phyloP scores from a whole-genome alignment of 1,140 invertebrate genomes.

The Meteorus sp. region DNA sequence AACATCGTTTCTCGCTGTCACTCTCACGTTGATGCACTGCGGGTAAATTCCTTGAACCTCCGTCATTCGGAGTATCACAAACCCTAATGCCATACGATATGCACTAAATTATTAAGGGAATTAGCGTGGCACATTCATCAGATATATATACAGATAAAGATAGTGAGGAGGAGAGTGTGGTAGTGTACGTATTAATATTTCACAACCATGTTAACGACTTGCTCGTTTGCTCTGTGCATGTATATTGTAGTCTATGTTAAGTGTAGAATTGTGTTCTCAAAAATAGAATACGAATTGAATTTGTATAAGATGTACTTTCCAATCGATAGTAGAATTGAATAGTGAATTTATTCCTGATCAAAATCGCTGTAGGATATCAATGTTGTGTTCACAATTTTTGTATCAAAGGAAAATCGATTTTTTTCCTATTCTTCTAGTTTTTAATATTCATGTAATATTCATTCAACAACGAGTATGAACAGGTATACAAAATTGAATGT shows the following conservation, averaged over 20 bases:
- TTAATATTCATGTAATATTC: too few relatives aligned
- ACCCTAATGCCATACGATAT: slow-evolving; percentile 16
- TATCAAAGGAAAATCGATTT: too few relatives aligned
- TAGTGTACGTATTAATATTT: slow-evolving; percentile 20
- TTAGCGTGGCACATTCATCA: slow-evolving; percentile 16
- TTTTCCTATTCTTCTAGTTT: too few relatives aligned
- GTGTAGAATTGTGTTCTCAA: background rate
- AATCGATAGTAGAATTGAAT: too few relatives aligned
- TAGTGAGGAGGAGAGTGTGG: slow-evolving; percentile 7
- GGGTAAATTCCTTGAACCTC: slow-evolving; percentile 17
- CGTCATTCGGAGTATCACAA: slow-evolving; percentile 6
- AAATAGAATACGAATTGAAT: too few relatives aligned
- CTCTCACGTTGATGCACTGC: slow-evolving; percentile 9
- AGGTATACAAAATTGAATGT: too few relatives aligned
- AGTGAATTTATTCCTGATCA: too few relatives aligned
- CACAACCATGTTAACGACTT: background rate
- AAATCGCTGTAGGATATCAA: too few relatives aligned
- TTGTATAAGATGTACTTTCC: too few relatives aligned
- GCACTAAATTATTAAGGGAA: slow-evolving; percentile 25
- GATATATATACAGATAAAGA: too few relatives aligned
- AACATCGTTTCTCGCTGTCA: slow-evolving; percentile 5
- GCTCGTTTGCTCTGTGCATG: background rate
- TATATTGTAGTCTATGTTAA: background rate
- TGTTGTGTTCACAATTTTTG: too few relatives aligned
- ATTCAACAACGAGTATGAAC: too few relatives aligned